A percentile compares a stretch with the other conserved stretches of the same genome.
These are phyloP conservation scores for Dasyurus viverrinus DNA, from an alignment of 2,113 vertebrate genomes.

Conservation along the genomic window DNA sequence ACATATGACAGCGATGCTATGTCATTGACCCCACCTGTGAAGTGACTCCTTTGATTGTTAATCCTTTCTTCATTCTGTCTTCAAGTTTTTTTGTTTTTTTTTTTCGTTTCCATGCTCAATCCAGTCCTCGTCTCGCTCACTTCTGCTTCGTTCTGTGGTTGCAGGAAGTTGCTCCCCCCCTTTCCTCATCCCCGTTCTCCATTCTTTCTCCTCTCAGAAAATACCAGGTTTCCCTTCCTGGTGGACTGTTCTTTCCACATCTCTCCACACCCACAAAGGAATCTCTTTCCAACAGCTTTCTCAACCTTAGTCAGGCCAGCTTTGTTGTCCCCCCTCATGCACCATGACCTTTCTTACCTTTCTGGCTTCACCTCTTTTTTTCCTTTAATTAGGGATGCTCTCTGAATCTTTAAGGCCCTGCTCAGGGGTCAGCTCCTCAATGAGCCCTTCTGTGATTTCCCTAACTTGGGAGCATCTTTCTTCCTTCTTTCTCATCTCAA, in stretches of 20 bases:
- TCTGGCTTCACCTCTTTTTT: neutral
- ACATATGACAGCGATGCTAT: too few relatives aligned
- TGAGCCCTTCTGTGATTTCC: neutral
- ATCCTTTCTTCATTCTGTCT: too few relatives aligned
- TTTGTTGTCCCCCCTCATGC: neutral
- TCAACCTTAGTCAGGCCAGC: neutral
- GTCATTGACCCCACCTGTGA: too few relatives aligned
- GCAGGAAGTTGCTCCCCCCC: neutral
- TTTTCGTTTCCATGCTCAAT: neutral
- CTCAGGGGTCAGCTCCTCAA: neutral
- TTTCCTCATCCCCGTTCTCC: too few relatives aligned
- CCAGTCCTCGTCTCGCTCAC: neutral
- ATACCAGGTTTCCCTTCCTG: neutral
- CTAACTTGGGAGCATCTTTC: neutral
- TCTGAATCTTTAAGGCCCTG: neutral
- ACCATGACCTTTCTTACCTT: neutral
- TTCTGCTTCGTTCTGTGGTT: neutral
- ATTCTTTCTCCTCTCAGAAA: neutral
- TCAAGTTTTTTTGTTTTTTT: neutral
- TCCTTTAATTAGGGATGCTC: neutral
- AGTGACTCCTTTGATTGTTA: too few relatives aligned
- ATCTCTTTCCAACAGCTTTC: neutral
- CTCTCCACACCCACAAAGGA: neutral
- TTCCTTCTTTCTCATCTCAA: neutral
- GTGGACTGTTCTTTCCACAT: neutral